Percentiles rank a stretch among this genome's conserved stretches.
Conservation (phyloP, 2,888 invertebrate species). For the Thereva nobilitata region DNA sequence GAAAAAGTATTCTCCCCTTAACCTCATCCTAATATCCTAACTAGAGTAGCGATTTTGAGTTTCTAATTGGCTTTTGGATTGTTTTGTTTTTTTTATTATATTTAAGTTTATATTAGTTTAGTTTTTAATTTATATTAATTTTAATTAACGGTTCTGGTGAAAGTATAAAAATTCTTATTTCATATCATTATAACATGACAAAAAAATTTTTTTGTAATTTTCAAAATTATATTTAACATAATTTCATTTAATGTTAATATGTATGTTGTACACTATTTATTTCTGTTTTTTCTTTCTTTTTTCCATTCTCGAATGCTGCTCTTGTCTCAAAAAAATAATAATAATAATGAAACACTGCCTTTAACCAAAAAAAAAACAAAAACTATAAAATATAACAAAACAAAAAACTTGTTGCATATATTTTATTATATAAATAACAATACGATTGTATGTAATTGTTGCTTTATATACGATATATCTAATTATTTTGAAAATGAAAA, state of each 20-base stretch:
- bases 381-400: slow-evolving; percentile 40
- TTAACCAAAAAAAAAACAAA: slow-evolving; percentile 39
- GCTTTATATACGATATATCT: slow-evolving; percentile 14
- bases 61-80: slow-evolving; percentile 31
- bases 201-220: slow-evolving; percentile 24
- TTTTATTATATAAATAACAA: slow-evolving; percentile 17
- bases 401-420: slow-evolving; percentile 38
- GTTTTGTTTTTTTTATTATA: slow-evolving; percentile 16
- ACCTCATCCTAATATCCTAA: slow-evolving; percentile 6
- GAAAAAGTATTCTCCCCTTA: background rate
- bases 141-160: no score
- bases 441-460: slow-evolving; percentile 18
- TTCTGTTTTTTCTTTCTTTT: slow-evolving; percentile 47
- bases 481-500: slow-evolving; percentile 2
- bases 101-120: background rate
- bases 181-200: background rate
- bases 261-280: slow-evolving; percentile 44
- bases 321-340: slow-evolving; percentile 37
- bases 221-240: slow-evolving; percentile 20
- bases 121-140: no score
- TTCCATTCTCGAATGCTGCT: slow-evolving; percentile 47
- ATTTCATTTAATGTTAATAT: slow-evolving; percentile 21
- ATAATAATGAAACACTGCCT: slow-evolving; percentile 20
- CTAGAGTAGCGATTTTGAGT: slow-evolving; percentile 25
- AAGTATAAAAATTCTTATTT: background rate